Base-by-base conservation (phyloP, 2,113 vertebrate genomes). In the Tamias sibiricus region DNA sequence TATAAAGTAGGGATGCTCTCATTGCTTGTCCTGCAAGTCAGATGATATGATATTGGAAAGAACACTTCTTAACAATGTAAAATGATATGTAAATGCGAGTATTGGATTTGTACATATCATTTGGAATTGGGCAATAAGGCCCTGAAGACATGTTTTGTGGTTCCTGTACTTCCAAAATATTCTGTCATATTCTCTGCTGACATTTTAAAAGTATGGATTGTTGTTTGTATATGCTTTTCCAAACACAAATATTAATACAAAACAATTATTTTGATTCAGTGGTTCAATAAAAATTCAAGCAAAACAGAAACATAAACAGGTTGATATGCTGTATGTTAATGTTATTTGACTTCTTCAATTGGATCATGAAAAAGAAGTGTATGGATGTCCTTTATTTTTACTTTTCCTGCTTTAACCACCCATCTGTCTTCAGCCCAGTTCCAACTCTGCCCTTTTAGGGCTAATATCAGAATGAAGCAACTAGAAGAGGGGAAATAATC, bases 321-420 rank as follows among this genome's bases (percentile, higher is more conserved):
- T 44, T 76, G 24, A 40, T 4, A 1, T 35, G 20, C 35, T 75
- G 0, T 89, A 96, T 77, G 47, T 87, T 95, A 52, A 44, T 10
- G 26, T 93, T 72, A 37, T 91, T 93, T 96, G 10, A 32, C 87
- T 24, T 76, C 30, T 91, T 93, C 74, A 9, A 22, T 76, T 86
- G 74, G 30, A 16, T 66, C 37, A 28, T 44, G 42, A 10, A 57
- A 54, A 80, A 54, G 57, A 54, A 19, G 2, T 32, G 2, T 44
- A 62, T 82, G 13, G 24, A 47, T 76, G 37, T 32, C 68, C 71
- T 90, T 89, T 59, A 76, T 82, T 64, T 20, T 88, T 74, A 71
- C 30, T 0, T 82, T 81, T 84, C 52, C 19, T 71, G 6, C 11
- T 74, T 82, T 77, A 62, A 35, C 4, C 40, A 44, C 4, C 35